Evolutionary conservation across 2,888 invertebrate species (phyloP).

Genomic region (Drosophila merina): DNA sequence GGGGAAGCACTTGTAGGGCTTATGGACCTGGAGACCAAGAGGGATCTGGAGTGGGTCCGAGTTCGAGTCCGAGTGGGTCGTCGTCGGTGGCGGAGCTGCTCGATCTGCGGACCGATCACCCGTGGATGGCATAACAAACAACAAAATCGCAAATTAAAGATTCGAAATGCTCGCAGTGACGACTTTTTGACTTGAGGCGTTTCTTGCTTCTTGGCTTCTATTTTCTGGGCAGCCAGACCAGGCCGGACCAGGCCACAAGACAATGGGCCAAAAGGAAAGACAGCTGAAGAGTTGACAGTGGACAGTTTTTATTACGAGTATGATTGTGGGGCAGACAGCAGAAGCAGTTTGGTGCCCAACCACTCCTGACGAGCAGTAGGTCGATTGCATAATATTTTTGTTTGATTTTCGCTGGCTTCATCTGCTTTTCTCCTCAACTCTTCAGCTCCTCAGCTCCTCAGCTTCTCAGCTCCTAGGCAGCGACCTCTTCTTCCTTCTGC

Average conservation of each 20-base stretch:
- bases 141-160: slow-evolving; percentile 63
- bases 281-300: slow-evolving; percentile 71
- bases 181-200: slow-evolving; percentile 69
- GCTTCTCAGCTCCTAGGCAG: neutral
- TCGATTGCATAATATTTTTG: slow-evolving; percentile 59
- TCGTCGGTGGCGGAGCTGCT: slow-evolving; percentile 1
- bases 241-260: slow-evolving; percentile 19
- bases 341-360: slow-evolving; percentile 2
- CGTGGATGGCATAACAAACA: slow-evolving; percentile 41
- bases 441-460: neutral
- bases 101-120: slow-evolving; percentile 13
- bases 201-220: slow-evolving; percentile 47
- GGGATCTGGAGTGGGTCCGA: slow-evolving; percentile 2
- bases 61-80: slow-evolving; percentile 12
- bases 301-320: slow-evolving; percentile 67
- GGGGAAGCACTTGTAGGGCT: slow-evolving; percentile 42
- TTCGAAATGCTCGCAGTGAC: slow-evolving; percentile 70
- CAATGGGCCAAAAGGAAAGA: slow-evolving; percentile 46
- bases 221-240: slow-evolving; percentile 32
- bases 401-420: slow-evolving; percentile 50
- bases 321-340: slow-evolving; percentile 55
- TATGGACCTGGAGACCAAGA: neutral
- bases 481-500: slow-evolving; percentile 54
- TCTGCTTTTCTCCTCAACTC: slow-evolving; percentile 35
- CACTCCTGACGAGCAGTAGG: slow-evolving; percentile 37